Evolutionary conservation across 2,797 vertebrate genomes (phyloP).

Genomic region (Microctenopoma lineatum): DNA sequence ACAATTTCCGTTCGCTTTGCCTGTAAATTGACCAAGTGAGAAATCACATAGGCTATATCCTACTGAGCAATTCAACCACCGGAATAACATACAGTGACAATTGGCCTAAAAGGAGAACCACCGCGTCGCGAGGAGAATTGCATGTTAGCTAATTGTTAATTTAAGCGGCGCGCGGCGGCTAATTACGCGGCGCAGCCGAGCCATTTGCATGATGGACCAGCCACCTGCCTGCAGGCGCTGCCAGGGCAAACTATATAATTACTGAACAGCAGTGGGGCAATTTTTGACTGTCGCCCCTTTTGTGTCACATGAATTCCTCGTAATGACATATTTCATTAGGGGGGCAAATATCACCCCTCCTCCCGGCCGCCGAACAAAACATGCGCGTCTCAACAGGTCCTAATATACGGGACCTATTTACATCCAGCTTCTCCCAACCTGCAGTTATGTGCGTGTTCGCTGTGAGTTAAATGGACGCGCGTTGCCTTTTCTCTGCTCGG

Average conservation of each 20-base stretch:
- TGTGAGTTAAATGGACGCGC: conserved; percentile 76
- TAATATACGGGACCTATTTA: conserved; percentile 86
- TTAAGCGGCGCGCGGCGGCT: conserved; percentile 96
- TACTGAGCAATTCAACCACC: conserved; percentile 89
- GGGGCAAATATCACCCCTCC: conserved; percentile 96
- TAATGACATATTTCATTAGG: conserved; percentile 99
- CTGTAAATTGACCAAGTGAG: conserved; percentile 88
- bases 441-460: conserved; percentile 70
- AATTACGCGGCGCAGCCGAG: conserved; percentile 98
- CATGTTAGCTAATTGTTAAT: conserved; percentile 99
- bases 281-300: conserved; percentile 99
- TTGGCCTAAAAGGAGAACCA: conserved; percentile 93
- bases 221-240: conserved; percentile 98
- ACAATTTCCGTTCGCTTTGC: conserved; percentile 58
- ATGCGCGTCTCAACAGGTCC: conserved; percentile 89
- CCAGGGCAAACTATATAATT: conserved; percentile 99
- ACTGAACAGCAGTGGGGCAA: conserved; percentile 99
- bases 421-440: conserved; percentile 81
- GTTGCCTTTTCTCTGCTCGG: conserved; percentile 68
- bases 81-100: conserved; percentile 82
- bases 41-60: conserved; percentile 85
- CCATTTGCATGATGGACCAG: conserved; percentile 99
- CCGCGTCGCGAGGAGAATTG: conserved; percentile 94
- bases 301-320: conserved; percentile 99
- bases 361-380: conserved; percentile 87